These are phyloP conservation scores for Anarhynchus alexandrinus DNA, from an alignment of 2,113 vertebrate genomes.

Conservation along the genomic window DNA sequence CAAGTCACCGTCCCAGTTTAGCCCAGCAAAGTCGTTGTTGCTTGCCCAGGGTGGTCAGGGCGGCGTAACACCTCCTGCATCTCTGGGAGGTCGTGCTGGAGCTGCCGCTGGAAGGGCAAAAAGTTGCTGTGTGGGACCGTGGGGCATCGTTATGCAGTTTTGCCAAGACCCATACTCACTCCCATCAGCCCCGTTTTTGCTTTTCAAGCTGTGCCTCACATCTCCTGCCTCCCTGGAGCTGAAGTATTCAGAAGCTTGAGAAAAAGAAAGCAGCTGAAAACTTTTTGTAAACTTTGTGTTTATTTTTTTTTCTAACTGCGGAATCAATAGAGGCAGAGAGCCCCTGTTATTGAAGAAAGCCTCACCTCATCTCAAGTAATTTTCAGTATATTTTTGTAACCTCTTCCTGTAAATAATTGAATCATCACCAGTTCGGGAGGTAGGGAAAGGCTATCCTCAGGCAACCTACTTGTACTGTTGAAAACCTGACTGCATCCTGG, in stretches of 20 bases:
- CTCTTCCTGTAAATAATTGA: not conserved
- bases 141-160: not conserved
- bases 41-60: not conserved
- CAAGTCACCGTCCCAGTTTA: not conserved
- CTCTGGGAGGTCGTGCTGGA: not conserved
- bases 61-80: not conserved
- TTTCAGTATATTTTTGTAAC: not conserved
- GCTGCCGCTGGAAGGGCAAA: not conserved
- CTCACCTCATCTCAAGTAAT: not conserved
- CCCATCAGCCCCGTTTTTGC: not conserved
- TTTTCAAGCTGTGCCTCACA: not conserved
- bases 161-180: not conserved
- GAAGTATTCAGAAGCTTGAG: not conserved
- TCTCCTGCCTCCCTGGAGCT: not conserved
- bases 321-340: not conserved
- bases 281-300: not conserved
- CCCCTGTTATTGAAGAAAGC: not conserved
- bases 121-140: rapidly evolving
- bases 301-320: not conserved
- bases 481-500: not conserved
- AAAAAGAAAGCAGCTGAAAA: not conserved
- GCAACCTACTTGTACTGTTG: not conserved
- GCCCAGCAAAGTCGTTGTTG: not conserved
- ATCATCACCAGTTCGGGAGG: not conserved
- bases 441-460: not conserved